These are phyloP conservation scores for Brachyptera putata DNA, from an alignment of 2,888 invertebrate species.

Conservation along the genomic window DNA sequence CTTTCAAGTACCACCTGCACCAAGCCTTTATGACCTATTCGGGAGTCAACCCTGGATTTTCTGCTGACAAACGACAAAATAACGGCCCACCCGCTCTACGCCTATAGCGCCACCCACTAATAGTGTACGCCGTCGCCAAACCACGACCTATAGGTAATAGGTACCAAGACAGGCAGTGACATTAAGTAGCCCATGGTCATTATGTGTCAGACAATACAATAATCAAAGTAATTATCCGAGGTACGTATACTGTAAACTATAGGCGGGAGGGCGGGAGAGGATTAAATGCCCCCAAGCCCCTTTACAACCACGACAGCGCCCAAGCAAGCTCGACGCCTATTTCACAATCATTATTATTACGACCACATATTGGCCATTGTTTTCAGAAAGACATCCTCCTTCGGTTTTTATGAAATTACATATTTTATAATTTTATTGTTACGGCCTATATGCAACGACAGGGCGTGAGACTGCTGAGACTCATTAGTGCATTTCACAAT, in stretches of 20 bases:
- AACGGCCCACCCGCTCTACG: not conserved
- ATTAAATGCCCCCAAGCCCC: no score
- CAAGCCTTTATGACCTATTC: no score
- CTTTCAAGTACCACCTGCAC: no score
- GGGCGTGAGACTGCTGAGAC: no score
- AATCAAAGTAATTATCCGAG: conserved; percentile 15
- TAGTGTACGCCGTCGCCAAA: not conserved
- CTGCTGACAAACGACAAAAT: no score
- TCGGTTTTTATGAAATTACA: no score
- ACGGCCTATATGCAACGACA: no score
- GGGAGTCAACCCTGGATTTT: no score
- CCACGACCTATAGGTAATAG: not conserved
- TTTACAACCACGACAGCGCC: not conserved
- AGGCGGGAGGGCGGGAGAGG: no score
- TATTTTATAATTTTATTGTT: no score
- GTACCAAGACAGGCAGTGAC: not conserved
- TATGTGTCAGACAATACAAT: conserved; percentile 1
- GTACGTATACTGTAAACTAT: no score
- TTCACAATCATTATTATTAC: no score
- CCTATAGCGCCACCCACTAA: not conserved
- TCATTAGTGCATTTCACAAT: not conserved
- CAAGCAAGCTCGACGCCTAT: not conserved
- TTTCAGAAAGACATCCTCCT: not conserved
- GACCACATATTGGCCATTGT: conserved; percentile 6
- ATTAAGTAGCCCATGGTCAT: conserved; percentile 10